These are phyloP conservation scores for Drosophila santomea DNA, from an alignment of 1,140 invertebrate genomes.

Conservation along the genomic window DNA sequence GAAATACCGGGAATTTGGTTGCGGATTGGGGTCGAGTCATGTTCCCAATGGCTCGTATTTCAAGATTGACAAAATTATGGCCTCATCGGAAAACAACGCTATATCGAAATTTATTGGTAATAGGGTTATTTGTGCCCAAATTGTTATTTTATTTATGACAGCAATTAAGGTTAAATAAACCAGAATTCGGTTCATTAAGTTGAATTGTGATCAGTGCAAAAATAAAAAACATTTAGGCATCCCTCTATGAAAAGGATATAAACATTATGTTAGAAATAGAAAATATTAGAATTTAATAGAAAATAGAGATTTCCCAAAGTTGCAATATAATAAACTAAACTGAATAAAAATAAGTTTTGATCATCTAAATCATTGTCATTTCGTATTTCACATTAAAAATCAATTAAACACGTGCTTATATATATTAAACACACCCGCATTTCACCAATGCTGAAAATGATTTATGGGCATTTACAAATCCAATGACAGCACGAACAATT, in stretches of 20 bases:
- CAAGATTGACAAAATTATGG: conserved; percentile 7
- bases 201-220: background rate
- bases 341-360: background rate
- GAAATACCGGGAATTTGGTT: conserved; percentile 2
- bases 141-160: conserved; percentile 3
- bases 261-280: background rate
- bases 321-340: too few species aligned
- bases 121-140: background rate
- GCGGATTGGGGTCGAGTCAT: background rate
- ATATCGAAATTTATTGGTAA: background rate
- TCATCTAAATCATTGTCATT: background rate
- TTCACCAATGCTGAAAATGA: conserved; percentile 8
- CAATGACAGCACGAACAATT: conserved; percentile 33
- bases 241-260: too few species aligned
- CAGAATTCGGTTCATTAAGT: background rate
- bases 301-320: too few species aligned
- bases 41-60: background rate
- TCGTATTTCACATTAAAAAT: background rate
- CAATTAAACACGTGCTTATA: background rate
- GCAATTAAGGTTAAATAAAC: conserved; percentile 3
- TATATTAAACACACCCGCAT: background rate
- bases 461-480: conserved; percentile 32
- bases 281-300: too few species aligned
- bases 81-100: background rate
- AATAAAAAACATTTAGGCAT: background rate